Evolutionary conservation across 2,888 invertebrate species (phyloP).

Genomic region (Thumatha senex): DNA sequence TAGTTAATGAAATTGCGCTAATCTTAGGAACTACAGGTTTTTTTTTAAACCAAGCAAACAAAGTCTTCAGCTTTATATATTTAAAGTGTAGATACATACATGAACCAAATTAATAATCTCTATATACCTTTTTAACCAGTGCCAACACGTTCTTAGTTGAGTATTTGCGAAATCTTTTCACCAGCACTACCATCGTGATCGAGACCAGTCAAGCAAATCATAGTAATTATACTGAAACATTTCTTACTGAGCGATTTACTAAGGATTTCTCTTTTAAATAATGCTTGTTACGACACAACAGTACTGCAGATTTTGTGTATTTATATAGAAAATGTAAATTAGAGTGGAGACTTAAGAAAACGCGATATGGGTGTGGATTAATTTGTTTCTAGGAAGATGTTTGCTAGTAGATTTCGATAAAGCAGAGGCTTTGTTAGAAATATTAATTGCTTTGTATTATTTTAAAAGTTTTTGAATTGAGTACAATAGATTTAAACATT

Average conservation of each 20-base stretch:
- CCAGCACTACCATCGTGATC: not conserved
- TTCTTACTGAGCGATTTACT: slow-evolving; percentile 6
- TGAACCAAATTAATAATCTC: too few relatives aligned
- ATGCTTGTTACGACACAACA: slow-evolving; percentile 10
- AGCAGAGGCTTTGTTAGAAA: not conserved
- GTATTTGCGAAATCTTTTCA: not conserved
- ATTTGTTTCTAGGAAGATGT: slow-evolving; percentile 5
- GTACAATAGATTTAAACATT: too few relatives aligned
- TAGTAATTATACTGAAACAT: slow-evolving; percentile 3
- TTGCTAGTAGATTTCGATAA: not conserved
- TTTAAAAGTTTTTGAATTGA: too few relatives aligned
- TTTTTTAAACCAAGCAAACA: too few relatives aligned
- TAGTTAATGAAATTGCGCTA: too few relatives aligned
- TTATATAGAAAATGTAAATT: slow-evolving; percentile 10
- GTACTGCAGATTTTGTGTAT: slow-evolving; percentile 5
- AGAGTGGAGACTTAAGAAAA: slow-evolving; percentile 3
- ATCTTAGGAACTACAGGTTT: too few relatives aligned
- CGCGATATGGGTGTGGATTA: slow-evolving; percentile 2
- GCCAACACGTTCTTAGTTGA: not conserved
- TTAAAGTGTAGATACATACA: too few relatives aligned
- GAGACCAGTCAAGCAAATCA: not conserved
- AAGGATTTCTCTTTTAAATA: slow-evolving; percentile 9
- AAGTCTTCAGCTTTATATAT: too few relatives aligned
- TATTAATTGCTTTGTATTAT: not conserved
- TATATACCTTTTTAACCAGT: too few relatives aligned